phyloP scores from a whole-genome alignment of 2,797 vertebrate genomes.

The Eulemur mongoz region DNA sequence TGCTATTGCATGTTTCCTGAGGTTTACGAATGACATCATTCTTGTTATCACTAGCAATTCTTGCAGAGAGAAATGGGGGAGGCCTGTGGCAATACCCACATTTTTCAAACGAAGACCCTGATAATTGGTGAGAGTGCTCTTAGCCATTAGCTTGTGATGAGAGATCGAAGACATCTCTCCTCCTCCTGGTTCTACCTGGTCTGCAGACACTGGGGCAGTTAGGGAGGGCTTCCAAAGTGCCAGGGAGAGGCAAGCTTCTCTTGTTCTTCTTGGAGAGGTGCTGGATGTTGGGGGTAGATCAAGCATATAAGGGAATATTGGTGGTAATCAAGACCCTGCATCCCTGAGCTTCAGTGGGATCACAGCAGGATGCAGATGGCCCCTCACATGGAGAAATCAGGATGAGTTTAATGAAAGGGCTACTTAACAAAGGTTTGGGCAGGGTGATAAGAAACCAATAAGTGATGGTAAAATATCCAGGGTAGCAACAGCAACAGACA shows the following conservation, averaged over 20 bases:
- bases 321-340: not conserved
- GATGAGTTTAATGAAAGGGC: not conserved
- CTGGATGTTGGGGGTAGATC: not conserved
- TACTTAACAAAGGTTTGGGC: not conserved
- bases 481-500: not conserved
- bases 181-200: not conserved
- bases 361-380: too few species aligned
- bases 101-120: not conserved
- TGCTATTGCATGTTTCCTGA: not conserved
- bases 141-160: not conserved
- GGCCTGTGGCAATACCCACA: not conserved
- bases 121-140: not conserved
- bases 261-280: not conserved
- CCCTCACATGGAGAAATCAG: not conserved
- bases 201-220: not conserved
- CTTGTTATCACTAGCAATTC: not conserved
- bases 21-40: not conserved
- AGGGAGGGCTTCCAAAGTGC: not conserved
- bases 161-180: not conserved
- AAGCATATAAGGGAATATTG: not conserved
- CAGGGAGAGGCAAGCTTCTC: not conserved
- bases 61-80: not conserved
- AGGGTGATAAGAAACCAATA: not conserved
- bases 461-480: not conserved
- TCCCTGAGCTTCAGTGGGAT: not conserved